Percentiles rank a stretch among this genome's conserved stretches.
Evolutionary conservation across 2,888 invertebrate genomes (phyloP).

Genomic region (Cepaea hortensis): DNA sequence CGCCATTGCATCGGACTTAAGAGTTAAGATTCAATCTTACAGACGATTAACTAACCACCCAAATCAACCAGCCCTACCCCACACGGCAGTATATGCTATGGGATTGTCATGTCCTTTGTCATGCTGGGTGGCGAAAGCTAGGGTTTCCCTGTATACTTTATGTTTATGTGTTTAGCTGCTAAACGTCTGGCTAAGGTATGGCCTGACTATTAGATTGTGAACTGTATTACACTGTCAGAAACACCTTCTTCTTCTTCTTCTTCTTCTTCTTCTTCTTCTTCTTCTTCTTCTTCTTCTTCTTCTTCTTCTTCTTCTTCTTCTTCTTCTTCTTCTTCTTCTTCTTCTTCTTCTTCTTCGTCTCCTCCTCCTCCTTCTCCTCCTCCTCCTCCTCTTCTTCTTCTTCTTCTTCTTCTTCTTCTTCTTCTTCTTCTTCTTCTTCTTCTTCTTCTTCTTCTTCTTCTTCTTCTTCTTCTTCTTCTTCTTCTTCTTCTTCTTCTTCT

Average conservation of each 20-base stretch:
- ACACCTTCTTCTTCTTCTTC: neutral
- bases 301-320: slow-evolving; percentile 2
- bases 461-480: neutral
- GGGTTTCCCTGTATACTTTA: too few relatives aligned
- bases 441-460: neutral
- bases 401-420: neutral
- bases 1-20: too few relatives aligned
- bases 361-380: neutral
- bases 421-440: neutral
- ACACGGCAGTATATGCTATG: too few relatives aligned
- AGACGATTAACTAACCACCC: too few relatives aligned
- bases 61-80: too few relatives aligned
- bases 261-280: neutral
- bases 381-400: neutral
- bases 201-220: too few relatives aligned
- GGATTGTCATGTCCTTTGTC: too few relatives aligned
- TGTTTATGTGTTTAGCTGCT: too few relatives aligned
- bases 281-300: neutral
- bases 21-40: too few relatives aligned
- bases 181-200: too few relatives aligned
- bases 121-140: too few relatives aligned
- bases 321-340: neutral
- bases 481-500: neutral
- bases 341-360: neutral
- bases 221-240: too few relatives aligned